A percentile compares a stretch with the other conserved stretches of the same genome.
Evolutionary conservation across 2,888 invertebrate genomes (phyloP).

Genomic region (Agonopterix arenella): DNA sequence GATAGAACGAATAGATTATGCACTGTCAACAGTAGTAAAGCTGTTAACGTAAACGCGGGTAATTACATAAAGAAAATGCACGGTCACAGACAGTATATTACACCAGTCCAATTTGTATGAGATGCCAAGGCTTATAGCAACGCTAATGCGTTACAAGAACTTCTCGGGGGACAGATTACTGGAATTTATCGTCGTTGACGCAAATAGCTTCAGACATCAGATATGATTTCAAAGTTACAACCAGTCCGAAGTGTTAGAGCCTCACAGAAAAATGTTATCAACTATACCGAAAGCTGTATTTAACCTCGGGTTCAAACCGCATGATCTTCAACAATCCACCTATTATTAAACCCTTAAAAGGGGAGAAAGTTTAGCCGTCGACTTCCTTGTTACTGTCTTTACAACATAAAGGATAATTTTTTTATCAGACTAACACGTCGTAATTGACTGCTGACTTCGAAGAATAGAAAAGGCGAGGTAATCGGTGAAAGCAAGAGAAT

Average conservation of each 20-base stretch:
- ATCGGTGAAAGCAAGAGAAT: constrained; percentile 64
- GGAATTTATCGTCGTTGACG: not conserved
- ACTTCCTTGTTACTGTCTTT: constrained; percentile 21
- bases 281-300: constrained; percentile 22
- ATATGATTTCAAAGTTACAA: too few relatives aligned
- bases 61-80: constrained; percentile 20
- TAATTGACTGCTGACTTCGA: constrained; percentile 34
- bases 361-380: constrained; percentile 31
- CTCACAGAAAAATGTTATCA: constrained; percentile 9
- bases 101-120: not conserved
- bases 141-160: constrained; percentile 3
- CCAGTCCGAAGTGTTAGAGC: not conserved
- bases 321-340: constrained; percentile 16
- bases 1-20: not conserved
- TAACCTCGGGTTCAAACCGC: constrained; percentile 36
- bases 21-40: not conserved
- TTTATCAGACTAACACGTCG: constrained; percentile 36
- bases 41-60: constrained; percentile 1
- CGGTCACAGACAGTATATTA: constrained; percentile 7
- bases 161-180: not conserved
- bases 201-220: too few relatives aligned
- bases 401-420: constrained; percentile 24
- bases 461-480: constrained; percentile 52
- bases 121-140: not conserved
- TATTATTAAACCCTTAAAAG: constrained; percentile 25